Evolutionary conservation across 2,888 invertebrate species (phyloP).

Genomic region (Thecocarcelia acutangulata): DNA sequence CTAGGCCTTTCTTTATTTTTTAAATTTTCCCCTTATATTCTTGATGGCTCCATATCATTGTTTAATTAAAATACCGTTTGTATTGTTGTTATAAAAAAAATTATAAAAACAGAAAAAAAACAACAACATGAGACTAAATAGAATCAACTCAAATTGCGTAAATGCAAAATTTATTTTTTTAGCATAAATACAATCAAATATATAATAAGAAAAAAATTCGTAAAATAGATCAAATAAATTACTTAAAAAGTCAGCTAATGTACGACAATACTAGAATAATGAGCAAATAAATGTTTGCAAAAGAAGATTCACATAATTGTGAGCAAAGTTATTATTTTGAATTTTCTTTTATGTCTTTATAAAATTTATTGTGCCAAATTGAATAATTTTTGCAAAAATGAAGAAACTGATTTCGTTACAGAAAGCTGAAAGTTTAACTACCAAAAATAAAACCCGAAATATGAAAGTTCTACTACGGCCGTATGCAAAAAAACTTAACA

Average conservation of each 20-base stretch:
- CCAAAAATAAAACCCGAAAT: too few species aligned
- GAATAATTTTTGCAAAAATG: too few species aligned
- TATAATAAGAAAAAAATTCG: background rate
- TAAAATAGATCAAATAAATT: slow-evolving; percentile 26
- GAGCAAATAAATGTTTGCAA: slow-evolving; percentile 23
- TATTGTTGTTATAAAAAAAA: slow-evolving; percentile 56
- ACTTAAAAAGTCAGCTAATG: slow-evolving; percentile 45
- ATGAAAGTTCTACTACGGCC: too few species aligned
- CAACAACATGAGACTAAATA: slow-evolving; percentile 21
- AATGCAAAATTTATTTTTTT: slow-evolving; percentile 41
- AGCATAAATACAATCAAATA: slow-evolving; percentile 7
- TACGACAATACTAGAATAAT: slow-evolving; percentile 1
- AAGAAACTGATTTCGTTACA: too few species aligned
- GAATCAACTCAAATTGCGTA: slow-evolving; percentile 55
- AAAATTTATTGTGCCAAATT: too few species aligned
- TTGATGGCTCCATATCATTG: slow-evolving; percentile 47
- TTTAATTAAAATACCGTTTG: slow-evolving; percentile 60
- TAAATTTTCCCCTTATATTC: slow-evolving; percentile 7
- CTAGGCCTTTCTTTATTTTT: background rate
- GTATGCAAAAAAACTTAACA: too few species aligned
- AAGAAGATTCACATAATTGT: too few species aligned
- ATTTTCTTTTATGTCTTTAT: too few species aligned
- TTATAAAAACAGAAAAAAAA: slow-evolving; percentile 1
- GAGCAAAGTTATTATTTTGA: too few species aligned
- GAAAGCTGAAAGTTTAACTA: too few species aligned